Conservation (phyloP, 2,797 vertebrate genomes). For the Hozukius guyotensis region DNA sequence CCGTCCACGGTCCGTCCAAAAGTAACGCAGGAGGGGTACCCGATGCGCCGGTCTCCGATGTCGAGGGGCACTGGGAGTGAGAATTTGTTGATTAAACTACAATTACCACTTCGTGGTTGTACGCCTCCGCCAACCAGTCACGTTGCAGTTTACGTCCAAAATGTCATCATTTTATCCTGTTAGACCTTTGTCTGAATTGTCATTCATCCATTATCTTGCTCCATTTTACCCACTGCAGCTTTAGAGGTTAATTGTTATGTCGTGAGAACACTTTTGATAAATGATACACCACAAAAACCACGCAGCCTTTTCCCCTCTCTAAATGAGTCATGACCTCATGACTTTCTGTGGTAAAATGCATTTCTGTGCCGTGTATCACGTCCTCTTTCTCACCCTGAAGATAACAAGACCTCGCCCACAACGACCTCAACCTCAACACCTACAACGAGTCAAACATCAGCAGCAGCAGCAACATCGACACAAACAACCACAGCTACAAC, state of each 20-base stretch:
- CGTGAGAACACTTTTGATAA: neutral
- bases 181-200: too few relatives aligned
- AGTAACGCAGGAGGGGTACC: too few relatives aligned
- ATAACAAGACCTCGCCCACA: neutral
- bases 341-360: neutral
- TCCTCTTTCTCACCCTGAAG: neutral
- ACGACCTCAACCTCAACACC: neutral
- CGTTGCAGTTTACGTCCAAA: too few relatives aligned
- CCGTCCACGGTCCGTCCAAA: too few relatives aligned
- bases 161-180: too few relatives aligned
- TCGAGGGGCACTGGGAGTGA: too few relatives aligned
- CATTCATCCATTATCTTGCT: too few relatives aligned
- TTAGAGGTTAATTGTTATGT: too few relatives aligned
- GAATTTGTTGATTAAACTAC: too few relatives aligned
- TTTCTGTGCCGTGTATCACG: neutral
- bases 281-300: neutral
- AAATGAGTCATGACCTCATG: neutral
- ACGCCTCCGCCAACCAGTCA: rapidly evolving
- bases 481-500: neutral
- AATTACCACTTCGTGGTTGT: too few relatives aligned
- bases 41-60: too few relatives aligned
- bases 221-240: too few relatives aligned
- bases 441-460: neutral
- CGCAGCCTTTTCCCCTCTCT: rapidly evolving
- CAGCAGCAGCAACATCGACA: neutral